Evolutionary conservation across 2,113 vertebrate species (phyloP).

Genomic region (Cynoglossus semilaevis): DNA sequence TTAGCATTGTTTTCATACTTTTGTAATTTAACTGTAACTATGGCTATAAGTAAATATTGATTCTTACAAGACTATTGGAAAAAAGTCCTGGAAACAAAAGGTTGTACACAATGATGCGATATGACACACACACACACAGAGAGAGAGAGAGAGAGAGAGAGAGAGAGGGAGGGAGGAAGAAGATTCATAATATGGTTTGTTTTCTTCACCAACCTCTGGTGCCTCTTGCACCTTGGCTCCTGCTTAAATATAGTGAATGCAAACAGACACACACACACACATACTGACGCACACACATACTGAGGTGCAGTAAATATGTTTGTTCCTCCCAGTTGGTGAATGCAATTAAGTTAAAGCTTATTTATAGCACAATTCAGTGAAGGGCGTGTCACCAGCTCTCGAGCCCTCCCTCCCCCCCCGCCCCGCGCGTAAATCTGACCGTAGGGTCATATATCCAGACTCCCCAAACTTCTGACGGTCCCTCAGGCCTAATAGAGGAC

Average conservation of each 20-base stretch:
- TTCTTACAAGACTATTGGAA: no score
- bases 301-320: slow-evolving; percentile 56
- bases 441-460: slow-evolving; percentile 33
- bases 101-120: no score
- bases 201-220: no score
- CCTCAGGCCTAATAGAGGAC: slow-evolving; percentile 31
- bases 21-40: no score
- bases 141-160: no score
- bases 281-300: slow-evolving; percentile 5
- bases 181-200: no score
- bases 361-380: slow-evolving; percentile 54
- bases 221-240: slow-evolving; percentile 30
- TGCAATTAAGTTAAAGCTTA: slow-evolving; percentile 67
- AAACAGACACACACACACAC: slow-evolving; percentile 7
- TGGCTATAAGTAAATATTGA: no score
- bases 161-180: no score
- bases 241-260: slow-evolving; percentile 7
- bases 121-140: no score
- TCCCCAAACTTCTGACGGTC: slow-evolving; percentile 39
- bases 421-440: slow-evolving; percentile 50
- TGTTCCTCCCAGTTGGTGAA: slow-evolving; percentile 52
- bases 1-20: no score
- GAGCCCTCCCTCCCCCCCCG: slow-evolving; percentile 5
- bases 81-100: no score
- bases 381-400: slow-evolving; percentile 36